These are phyloP conservation scores for Siniperca undulata DNA, from an alignment of 2,797 vertebrate species.

Conservation along the genomic window DNA sequence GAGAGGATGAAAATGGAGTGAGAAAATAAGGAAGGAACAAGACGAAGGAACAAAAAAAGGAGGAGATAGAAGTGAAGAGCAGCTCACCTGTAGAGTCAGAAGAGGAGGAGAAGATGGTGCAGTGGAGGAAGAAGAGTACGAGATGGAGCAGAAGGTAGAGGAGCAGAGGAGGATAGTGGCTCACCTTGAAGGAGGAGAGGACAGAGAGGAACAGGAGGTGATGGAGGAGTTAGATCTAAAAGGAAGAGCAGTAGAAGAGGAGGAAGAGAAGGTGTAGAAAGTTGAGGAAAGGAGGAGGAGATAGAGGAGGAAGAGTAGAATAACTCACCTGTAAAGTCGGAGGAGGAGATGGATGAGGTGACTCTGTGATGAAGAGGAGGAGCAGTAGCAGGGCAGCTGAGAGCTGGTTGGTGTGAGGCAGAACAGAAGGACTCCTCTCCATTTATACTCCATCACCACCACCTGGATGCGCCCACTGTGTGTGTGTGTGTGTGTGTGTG, in stretches of 20 bases:
- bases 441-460: slow-evolving; percentile 71
- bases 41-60: slow-evolving; percentile 32
- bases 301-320: no score
- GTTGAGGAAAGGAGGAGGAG: slow-evolving; percentile 2
- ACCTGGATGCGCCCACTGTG: slow-evolving; percentile 9
- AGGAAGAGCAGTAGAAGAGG: neutral
- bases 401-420: slow-evolving; percentile 66
- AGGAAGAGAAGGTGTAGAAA: neutral
- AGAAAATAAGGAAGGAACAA: no score
- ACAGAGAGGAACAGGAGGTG: no score
- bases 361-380: slow-evolving; percentile 68
- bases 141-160: neutral
- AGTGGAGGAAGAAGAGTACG: no score
- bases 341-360: slow-evolving; percentile 10
- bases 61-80: neutral
- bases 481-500: slow-evolving; percentile 24
- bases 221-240: no score
- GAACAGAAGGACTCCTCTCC: slow-evolving; percentile 31
- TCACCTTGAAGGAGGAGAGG: no score
- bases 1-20: no score
- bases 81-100: neutral
- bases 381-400: slow-evolving; percentile 50
- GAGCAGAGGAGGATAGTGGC: no score
- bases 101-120: neutral
- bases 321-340: slow-evolving; percentile 28